Evolutionary conservation across 2,888 invertebrate genomes (phyloP), one percentile per base, ranked within the genome.

Genomic region (Seira musarum): DNA sequence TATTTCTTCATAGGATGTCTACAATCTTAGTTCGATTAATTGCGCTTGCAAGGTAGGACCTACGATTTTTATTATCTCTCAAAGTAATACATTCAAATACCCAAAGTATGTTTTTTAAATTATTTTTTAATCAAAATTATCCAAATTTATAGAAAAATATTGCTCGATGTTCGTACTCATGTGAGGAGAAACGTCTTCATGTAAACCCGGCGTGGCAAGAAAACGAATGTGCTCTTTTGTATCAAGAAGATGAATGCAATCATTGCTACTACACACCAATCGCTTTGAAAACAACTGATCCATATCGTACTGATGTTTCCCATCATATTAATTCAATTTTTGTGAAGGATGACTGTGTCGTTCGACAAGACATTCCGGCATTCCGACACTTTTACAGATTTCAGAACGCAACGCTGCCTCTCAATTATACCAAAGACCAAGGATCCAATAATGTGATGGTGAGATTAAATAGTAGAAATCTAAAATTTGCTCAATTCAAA

Each of bases 1-100:
- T n/a, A n/a, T n/a, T n/a, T n/a, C n/a, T n/a, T n/a, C n/a, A n/a
- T n/a, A n/a, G 60, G 49, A 40, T 1, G 6, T 46, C 1, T 73
- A 19, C 53, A 73, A 73, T 46, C 17, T 61, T 2, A 74, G 74
- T 15, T 74, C 74, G 0, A 60, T 74, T 3, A 60, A 46, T 24
- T 74, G 74, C 21, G 75, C 46, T 17, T 76, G 68, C 19, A 10
- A 25, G 15, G 75, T 76, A 63, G 24, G 69, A 6, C 6, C n/a
- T n/a, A n/a, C n/a, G 13, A 40, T 40, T 46, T 19, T n/a, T 5
- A 8, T 10, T 30, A 5, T 22, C 1, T 53, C 57, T 13, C 1
- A 6, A 15, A 73, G 65, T 66, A 73, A 57, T 8, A 19, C n/a
- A n/a, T n/a, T n/a, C n/a, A n/a, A n/a, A n/a, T n/a, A 0, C 1